These are phyloP conservation scores for Epizoanthus stellaris DNA, from an alignment of 92 coral and sea anemone genomes.

Conservation along the genomic window DNA sequence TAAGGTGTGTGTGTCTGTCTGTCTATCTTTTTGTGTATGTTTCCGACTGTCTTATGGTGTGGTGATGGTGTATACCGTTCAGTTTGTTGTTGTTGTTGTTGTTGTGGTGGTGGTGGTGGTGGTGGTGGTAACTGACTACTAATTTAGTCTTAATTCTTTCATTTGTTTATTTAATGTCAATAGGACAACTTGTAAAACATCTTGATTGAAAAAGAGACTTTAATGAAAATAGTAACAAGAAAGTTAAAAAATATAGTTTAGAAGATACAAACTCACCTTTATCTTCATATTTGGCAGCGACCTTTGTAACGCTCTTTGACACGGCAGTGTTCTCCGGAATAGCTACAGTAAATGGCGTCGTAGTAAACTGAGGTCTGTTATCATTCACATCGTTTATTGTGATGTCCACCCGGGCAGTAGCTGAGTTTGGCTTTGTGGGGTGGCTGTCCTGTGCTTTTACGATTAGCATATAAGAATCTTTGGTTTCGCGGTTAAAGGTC, in stretches of 20 bases:
- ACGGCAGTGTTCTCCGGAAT: slow-evolving; percentile 45
- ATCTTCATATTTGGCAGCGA: slow-evolving; percentile 70
- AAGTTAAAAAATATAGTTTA: no score
- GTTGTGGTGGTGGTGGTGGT: no score
- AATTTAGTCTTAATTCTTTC: no score
- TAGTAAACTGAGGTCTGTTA: slow-evolving; percentile 53
- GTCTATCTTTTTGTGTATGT: no score
- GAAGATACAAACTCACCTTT: slow-evolving; percentile 55
- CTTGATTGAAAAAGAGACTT: no score
- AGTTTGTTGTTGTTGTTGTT: no score
- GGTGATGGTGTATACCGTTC: no score
- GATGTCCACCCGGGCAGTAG: slow-evolving; percentile 59
- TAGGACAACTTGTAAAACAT: no score
- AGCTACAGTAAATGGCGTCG: slow-evolving; percentile 2
- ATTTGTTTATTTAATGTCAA: no score
- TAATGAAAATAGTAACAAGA: no score
- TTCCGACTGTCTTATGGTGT: no score
- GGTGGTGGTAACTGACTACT: no score
- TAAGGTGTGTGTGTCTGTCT: neutral
- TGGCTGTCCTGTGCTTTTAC: slow-evolving; percentile 77
- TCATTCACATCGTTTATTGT: slow-evolving; percentile 76
- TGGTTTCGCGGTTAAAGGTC: slow-evolving; percentile 69
- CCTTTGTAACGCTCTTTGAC: slow-evolving; percentile 34
- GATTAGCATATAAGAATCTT: slow-evolving; percentile 59
- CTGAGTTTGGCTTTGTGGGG: slow-evolving; percentile 21